A percentile compares a stretch with the other conserved stretches of the same genome.
phyloP scores from a whole-genome alignment of 2,888 invertebrate genomes.

The Drosophila anomalipes region DNA sequence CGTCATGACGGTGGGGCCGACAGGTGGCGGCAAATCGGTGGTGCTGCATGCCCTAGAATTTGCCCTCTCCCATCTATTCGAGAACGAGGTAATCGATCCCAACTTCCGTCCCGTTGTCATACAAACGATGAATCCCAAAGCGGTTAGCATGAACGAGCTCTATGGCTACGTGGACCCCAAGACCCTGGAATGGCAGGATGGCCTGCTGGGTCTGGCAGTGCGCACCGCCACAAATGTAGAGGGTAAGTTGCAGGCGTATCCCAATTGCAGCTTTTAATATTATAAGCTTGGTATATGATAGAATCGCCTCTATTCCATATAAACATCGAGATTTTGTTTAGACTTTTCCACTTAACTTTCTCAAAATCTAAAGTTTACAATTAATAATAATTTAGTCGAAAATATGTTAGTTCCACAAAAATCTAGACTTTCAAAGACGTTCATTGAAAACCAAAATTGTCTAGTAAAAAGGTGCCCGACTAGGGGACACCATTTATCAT shows the following conservation, averaged over 20 bases:
- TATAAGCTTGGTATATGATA: constrained; percentile 44
- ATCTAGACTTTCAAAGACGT: not conserved
- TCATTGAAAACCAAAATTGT: not conserved
- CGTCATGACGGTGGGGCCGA: constrained; percentile 96
- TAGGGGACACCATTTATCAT: not conserved
- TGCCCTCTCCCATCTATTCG: constrained; percentile 89
- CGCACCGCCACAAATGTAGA: constrained; percentile 79
- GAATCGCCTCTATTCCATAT: not conserved
- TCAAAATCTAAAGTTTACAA: not conserved
- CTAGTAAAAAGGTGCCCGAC: not conserved
- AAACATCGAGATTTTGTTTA: too few species aligned
- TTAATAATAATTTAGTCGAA: not conserved
- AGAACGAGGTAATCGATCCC: constrained; percentile 87
- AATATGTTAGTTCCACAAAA: not conserved
- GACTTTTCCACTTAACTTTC: not conserved
- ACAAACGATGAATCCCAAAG: constrained; percentile 95
- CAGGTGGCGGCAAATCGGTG: constrained; percentile 94
- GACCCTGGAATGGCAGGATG: constrained; percentile 96
- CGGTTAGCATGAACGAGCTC: constrained; percentile 93
- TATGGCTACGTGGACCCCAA: constrained; percentile 94
- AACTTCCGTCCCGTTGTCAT: constrained; percentile 91
- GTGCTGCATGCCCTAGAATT: constrained; percentile 91
- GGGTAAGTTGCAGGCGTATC: constrained; percentile 61
- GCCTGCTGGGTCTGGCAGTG: constrained; percentile 89
- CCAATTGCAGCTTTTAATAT: not conserved